Conservation (phyloP, 92 coral and sea anemone genomes). For the Epizoanthus rinbou region DNA sequence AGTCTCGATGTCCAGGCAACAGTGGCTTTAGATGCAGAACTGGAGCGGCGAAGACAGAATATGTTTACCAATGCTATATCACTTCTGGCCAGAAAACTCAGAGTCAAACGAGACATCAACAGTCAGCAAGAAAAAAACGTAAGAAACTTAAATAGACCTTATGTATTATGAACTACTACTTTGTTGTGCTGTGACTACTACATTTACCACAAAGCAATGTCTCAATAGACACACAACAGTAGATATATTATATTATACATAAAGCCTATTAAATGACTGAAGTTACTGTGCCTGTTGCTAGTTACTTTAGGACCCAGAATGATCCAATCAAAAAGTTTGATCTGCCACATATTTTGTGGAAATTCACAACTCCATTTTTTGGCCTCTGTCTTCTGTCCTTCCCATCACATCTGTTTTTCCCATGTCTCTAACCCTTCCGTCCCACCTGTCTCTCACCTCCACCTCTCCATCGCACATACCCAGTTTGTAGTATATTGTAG, state of each 20-base stretch:
- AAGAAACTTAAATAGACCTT: slow-evolving; percentile 1
- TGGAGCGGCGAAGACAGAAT: slow-evolving; percentile 76
- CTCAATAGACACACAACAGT: too few relatives aligned
- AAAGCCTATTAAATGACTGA: background rate
- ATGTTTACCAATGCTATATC: slow-evolving; percentile 79
- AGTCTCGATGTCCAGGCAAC: slow-evolving; percentile 93
- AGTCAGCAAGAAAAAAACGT: slow-evolving; percentile 75
- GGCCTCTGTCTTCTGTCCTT: too few relatives aligned
- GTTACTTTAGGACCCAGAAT: background rate
- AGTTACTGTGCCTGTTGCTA: background rate
- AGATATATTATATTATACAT: too few relatives aligned
- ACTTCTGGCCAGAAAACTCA: slow-evolving; percentile 76
- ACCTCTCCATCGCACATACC: too few relatives aligned
- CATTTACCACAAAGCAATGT: too few relatives aligned
- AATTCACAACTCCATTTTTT: background rate
- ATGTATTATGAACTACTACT: background rate
- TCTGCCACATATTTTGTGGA: background rate
- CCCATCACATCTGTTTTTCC: too few relatives aligned
- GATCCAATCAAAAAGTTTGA: background rate
- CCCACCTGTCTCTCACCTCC: too few relatives aligned
- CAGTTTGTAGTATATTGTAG: too few relatives aligned
- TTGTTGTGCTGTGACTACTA: background rate
- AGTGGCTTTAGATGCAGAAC: slow-evolving; percentile 70
- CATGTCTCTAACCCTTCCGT: too few relatives aligned
- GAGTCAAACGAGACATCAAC: slow-evolving; percentile 88